Evolutionary conservation across 2,113 vertebrate species (phyloP).

Genomic region (Isurus oxyrinchus): DNA sequence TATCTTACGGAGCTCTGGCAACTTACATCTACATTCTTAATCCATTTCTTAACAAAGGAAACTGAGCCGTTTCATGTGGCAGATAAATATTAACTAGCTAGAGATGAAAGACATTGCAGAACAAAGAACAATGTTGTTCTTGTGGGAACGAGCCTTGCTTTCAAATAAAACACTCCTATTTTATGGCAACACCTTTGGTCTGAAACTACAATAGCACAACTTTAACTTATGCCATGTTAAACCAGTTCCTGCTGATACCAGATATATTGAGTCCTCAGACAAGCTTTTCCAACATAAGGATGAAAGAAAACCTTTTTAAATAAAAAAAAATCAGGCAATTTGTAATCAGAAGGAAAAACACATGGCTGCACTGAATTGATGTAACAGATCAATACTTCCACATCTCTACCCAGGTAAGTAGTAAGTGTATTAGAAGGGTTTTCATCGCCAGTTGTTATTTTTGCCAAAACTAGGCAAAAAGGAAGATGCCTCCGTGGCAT

Average conservation of each 20-base stretch:
- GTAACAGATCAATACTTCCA: neutral
- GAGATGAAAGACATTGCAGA: neutral
- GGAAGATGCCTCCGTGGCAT: neutral
- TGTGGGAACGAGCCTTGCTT: neutral
- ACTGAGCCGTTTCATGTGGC: neutral
- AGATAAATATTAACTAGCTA: neutral
- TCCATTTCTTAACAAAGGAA: neutral
- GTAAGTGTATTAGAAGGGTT: neutral
- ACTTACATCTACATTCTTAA: neutral
- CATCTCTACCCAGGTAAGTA: neutral
- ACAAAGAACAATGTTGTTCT: neutral
- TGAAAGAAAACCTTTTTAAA: neutral
- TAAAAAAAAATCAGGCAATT: neutral
- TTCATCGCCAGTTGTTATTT: neutral
- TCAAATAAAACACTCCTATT: neutral
- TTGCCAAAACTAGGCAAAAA: neutral
- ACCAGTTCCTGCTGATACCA: neutral
- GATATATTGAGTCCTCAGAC: neutral
- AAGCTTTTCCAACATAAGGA: neutral
- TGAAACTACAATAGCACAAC: neutral
- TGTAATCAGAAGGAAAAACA: constrained; percentile 3
- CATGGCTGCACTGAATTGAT: neutral
- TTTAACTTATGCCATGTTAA: neutral
- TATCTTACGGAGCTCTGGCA: neutral
- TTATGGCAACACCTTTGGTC: neutral